phyloP scores from a whole-genome alignment of 2,888 invertebrate species.

The Heteropelma amictum region DNA sequence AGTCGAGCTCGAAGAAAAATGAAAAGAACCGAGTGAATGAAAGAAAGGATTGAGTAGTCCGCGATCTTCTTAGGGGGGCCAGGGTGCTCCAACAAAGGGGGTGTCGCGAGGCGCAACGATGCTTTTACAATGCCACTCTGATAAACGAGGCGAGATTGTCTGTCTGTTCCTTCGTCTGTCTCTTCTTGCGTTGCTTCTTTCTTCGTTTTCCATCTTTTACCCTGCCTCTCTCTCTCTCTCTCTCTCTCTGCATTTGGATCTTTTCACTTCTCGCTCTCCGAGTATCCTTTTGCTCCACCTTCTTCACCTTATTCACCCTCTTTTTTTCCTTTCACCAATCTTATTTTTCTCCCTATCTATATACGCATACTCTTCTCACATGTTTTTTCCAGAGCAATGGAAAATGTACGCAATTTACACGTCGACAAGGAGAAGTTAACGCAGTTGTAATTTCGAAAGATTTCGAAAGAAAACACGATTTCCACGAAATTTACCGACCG shows the following conservation, averaged over 20 bases:
- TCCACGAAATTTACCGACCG: background rate
- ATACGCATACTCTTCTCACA: background rate
- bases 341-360: conserved; percentile 18
- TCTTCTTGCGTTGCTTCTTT: conserved; percentile 49
- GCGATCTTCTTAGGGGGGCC: conserved; percentile 61
- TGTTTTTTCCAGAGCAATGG: background rate
- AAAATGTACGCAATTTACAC: conserved; percentile 11
- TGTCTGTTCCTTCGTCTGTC: conserved; percentile 64
- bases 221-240: conserved; percentile 46
- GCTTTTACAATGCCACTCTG: conserved; percentile 73
- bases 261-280: background rate
- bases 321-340: conserved; percentile 37
- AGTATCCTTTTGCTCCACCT: conserved; percentile 41
- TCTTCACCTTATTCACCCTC: conserved; percentile 36
- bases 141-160: conserved; percentile 77
- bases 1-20: conserved; percentile 64
- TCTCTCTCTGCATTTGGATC: background rate
- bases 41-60: conserved; percentile 76
- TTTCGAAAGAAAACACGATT: no score
- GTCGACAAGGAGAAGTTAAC: conserved; percentile 8
- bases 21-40: conserved; percentile 72
- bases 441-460: background rate
- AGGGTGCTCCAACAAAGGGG: conserved; percentile 70
- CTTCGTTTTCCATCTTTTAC: conserved; percentile 41
- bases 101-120: conserved; percentile 74